These are phyloP conservation scores for Xestia sexstrigata DNA, from an alignment of 2,888 invertebrate species.

Conservation along the genomic window DNA sequence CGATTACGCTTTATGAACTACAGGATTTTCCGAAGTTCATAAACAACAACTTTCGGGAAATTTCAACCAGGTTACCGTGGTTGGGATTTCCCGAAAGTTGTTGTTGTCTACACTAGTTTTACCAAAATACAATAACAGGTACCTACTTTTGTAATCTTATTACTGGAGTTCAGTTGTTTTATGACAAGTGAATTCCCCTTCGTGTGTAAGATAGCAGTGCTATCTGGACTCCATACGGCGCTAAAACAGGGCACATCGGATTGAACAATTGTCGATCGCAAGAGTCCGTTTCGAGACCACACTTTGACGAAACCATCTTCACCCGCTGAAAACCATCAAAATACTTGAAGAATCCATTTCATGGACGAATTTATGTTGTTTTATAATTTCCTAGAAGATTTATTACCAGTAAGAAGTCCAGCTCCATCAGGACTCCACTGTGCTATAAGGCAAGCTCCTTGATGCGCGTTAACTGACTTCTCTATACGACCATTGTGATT, in stretches of 20 bases:
- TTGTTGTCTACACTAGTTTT: background rate
- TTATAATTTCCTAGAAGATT: background rate
- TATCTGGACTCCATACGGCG: conserved; percentile 95
- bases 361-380: background rate
- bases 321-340: conserved; percentile 92
- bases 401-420: conserved; percentile 96
- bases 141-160: conserved; percentile 93
- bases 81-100: no score
- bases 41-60: background rate
- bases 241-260: conserved; percentile 95
- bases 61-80: background rate
- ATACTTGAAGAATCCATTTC: no score
- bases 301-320: conserved; percentile 99
- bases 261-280: conserved; percentile 96
- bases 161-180: conserved; percentile 94
- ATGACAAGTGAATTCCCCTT: conserved; percentile 92
- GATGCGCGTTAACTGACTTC: conserved; percentile 97
- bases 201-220: conserved; percentile 92
- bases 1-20: background rate
- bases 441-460: conserved; percentile 96
- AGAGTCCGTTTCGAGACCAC: conserved; percentile 98
- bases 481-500: conserved; percentile 97
- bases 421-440: conserved; percentile 99
- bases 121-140: conserved; percentile 4
- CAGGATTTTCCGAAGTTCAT: background rate